These are phyloP conservation scores for Drosophila leontia DNA, from an alignment of 1,140 invertebrate species.

Conservation along the genomic window DNA sequence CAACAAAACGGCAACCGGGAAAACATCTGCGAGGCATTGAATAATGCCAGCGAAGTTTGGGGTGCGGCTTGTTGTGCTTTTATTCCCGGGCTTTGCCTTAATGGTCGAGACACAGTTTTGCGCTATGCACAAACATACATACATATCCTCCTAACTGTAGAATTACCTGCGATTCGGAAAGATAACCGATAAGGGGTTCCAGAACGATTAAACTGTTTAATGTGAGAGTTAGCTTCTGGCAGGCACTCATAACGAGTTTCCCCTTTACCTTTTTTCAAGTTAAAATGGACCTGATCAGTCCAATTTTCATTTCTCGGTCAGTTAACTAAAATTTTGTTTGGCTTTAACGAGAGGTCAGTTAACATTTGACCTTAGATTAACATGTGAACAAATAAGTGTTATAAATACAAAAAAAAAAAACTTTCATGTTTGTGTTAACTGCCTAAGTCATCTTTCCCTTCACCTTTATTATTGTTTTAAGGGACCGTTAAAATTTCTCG, in stretches of 20 bases:
- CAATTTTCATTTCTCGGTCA: background rate
- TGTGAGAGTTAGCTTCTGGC: background rate
- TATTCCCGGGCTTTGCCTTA: conserved; percentile 19
- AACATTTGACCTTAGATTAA: background rate
- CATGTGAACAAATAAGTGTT: no score
- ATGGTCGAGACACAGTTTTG: conserved; percentile 26
- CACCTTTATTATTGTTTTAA: background rate
- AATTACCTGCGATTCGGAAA: background rate
- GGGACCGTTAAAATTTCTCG: background rate
- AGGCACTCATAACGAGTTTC: background rate
- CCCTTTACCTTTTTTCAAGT: background rate
- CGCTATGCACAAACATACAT: background rate
- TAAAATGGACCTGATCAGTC: background rate
- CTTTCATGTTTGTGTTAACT: no score
- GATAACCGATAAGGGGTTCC: background rate
- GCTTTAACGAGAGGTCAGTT: background rate
- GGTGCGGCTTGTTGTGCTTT: conserved; percentile 52
- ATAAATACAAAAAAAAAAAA: no score
- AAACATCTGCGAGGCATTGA: conserved; percentile 67
- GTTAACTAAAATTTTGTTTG: background rate
- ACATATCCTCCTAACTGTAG: background rate
- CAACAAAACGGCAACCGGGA: conserved; percentile 50
- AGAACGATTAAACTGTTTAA: background rate
- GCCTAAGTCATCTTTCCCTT: no score
- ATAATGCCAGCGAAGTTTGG: conserved; percentile 63